Evolutionary conservation across 2,888 invertebrate species (phyloP), one percentile per base, ranked within the genome.

Genomic region (Byasa hedistus): DNA sequence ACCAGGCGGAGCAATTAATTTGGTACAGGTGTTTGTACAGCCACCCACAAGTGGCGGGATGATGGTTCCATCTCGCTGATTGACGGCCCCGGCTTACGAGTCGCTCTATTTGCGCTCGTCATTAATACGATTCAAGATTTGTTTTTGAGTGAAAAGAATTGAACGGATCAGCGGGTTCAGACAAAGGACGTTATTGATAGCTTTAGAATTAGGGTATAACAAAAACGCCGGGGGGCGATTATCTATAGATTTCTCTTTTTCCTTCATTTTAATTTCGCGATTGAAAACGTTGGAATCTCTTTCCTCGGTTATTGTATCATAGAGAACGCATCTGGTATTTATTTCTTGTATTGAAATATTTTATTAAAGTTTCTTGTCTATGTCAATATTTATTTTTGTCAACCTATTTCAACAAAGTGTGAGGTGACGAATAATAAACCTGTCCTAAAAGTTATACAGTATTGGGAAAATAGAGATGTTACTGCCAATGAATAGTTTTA

Each of bases 1-100:
- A 79, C 82, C 78, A 72, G 70, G 72, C 66, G 66, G 68, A 21
- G 67, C 72, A 73, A 79, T 77, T 75, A 75, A 75, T 78, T 70
- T 63, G 68, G 70, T 69, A 69, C 76, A 77, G 75, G 76, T 77
- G 75, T 73, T 71, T 66, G 61, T 61, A 61, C 61, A 48, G 68
- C 63, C 69, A 64, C 22, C 48, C 55, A 51, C 59, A 69, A 69
- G 63, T 63, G 67, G 24, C 44, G 51, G 69, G 59, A 68, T 70
- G 66, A 68, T 60, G 57, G 54, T 55, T 57, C 61, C 65, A 56
- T 61, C 65, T 55, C 64, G 17, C 32, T 75, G 74, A 75, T 75
- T 72, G 72, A 75, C 70, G 69, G 57, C 39, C 66, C 69, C 48
- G 73, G 71, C 71, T 73, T 71, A 72, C 71, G 69, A 72, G 68